These are phyloP conservation scores for Dolichoris vasculosae DNA, from an alignment of 1,140 invertebrate species.

Conservation along the genomic window DNA sequence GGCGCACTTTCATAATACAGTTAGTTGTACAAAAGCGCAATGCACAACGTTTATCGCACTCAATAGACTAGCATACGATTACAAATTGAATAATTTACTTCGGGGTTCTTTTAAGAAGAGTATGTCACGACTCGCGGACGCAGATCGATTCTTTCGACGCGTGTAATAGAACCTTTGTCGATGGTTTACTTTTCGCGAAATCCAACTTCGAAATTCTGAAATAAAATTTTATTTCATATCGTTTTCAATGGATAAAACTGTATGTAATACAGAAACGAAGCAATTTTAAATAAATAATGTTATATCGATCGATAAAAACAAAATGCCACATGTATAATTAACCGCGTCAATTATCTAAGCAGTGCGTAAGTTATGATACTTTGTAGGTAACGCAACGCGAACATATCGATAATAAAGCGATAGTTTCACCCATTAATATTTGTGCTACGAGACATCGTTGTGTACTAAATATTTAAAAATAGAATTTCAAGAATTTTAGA, in stretches of 20 bases:
- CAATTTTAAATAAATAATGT: too few species aligned
- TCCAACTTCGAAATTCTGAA: not conserved
- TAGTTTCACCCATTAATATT: not conserved
- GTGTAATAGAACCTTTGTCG: not conserved
- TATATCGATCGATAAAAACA: not conserved
- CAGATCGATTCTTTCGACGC: slow-evolving; percentile 8
- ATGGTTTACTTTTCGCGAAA: too few species aligned
- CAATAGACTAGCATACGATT: slow-evolving; percentile 17
- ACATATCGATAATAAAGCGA: not conserved
- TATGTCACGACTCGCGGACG: not conserved
- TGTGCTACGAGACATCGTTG: not conserved
- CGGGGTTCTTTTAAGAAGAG: slow-evolving; percentile 12
- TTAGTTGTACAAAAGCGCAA: not conserved
- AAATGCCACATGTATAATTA: not conserved
- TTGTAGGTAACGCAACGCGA: not conserved
- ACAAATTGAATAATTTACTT: slow-evolving; percentile 52
- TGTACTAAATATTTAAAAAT: not conserved
- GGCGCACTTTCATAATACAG: not conserved
- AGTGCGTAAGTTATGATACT: not conserved
- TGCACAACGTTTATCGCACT: not conserved
- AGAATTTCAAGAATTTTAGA: not conserved
- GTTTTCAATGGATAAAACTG: too few species aligned
- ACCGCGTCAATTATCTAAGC: not conserved
- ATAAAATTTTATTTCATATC: too few species aligned
- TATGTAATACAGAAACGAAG: too few species aligned